A percentile compares a stretch with the other conserved stretches of the same genome.
These are phyloP conservation scores for Todus mexicanus DNA, from an alignment of 2,797 vertebrate genomes.

Conservation along the genomic window DNA sequence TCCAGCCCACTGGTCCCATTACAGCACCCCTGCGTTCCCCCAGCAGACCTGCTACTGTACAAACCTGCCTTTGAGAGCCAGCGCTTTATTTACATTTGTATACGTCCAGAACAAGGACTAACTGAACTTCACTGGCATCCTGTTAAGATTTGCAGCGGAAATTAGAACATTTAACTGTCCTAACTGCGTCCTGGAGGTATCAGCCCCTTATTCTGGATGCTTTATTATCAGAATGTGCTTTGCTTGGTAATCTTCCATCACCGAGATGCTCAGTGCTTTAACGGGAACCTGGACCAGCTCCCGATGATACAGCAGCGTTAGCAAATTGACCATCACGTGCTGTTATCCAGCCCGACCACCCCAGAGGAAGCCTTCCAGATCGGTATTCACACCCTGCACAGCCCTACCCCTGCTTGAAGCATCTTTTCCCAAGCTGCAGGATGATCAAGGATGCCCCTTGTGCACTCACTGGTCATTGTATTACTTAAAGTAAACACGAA, in stretches of 20 bases:
- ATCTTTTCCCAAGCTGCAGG: neutral
- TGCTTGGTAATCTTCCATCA: neutral
- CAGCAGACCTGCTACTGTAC: neutral
- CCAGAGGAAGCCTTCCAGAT: neutral
- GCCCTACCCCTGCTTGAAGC: neutral
- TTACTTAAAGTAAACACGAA: neutral
- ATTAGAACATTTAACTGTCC: neutral
- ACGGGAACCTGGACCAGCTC: neutral
- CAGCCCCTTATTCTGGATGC: neutral
- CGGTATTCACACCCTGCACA: neutral
- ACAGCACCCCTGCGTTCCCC: neutral
- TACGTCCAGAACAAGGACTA: neutral
- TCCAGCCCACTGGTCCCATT: neutral
- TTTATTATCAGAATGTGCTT: neutral
- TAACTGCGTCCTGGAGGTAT: neutral
- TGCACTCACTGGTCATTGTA: neutral
- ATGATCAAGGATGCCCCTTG: neutral
- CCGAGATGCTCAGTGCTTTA: neutral
- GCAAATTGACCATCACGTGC: accelerated
- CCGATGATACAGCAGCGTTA: neutral
- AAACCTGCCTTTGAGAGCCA: constrained; percentile 5
- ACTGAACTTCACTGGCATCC: neutral
- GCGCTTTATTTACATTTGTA: neutral
- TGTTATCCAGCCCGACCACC: accelerated
- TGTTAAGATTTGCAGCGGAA: neutral